These are phyloP conservation scores for Pollenia griseotomentosa DNA, from an alignment of 2,888 invertebrate species.

Conservation along the genomic window DNA sequence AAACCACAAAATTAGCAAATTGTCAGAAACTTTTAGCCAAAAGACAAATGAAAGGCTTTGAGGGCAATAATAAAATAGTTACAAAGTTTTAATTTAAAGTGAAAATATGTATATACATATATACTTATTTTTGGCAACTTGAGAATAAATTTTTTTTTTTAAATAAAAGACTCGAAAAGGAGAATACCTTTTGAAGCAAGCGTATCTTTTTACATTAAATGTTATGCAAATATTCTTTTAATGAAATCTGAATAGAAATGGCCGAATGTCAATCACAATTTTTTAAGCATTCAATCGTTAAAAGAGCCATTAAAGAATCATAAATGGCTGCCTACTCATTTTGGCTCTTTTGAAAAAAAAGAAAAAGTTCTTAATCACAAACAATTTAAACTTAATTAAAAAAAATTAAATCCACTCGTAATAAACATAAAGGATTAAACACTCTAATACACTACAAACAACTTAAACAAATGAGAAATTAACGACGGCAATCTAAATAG, in stretches of 20 bases:
- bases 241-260: no score
- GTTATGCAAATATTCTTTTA: no score
- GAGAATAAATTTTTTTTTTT: not conserved
- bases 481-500: slow-evolving; percentile 1
- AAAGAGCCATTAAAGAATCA: slow-evolving; percentile 4
- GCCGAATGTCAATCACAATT: not conserved
- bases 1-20: slow-evolving; percentile 15
- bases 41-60: not conserved
- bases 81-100: slow-evolving; percentile 12
- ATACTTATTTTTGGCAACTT: not conserved
- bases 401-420: slow-evolving; percentile 48
- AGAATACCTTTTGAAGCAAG: no score
- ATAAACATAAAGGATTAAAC: slow-evolving; percentile 56
- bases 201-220: no score
- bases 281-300: not conserved
- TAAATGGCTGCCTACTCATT: slow-evolving; percentile 24
- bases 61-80: not conserved
- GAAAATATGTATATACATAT: not conserved
- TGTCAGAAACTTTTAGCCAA: slow-evolving; percentile 30
- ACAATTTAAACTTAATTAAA: slow-evolving; percentile 54
- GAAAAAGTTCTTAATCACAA: slow-evolving; percentile 1
- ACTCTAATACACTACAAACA: slow-evolving; percentile 41
- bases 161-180: not conserved
- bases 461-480: not conserved
- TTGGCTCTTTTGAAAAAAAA: not conserved